Percentiles rank a stretch among this genome's conserved stretches.
Evolutionary conservation across 2,888 invertebrate genomes (phyloP).

Genomic region (Magallana nippona): DNA sequence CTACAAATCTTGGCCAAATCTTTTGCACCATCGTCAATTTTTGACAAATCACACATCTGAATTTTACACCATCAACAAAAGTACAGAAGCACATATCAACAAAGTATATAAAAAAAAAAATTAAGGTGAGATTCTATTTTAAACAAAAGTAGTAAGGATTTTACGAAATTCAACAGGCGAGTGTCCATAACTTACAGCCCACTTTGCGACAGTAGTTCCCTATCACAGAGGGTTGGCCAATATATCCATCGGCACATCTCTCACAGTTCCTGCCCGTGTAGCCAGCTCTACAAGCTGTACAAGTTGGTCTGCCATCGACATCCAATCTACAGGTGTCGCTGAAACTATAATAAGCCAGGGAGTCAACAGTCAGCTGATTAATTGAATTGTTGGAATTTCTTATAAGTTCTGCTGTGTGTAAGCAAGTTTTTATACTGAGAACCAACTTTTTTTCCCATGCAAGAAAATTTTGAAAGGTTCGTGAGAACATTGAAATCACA

Average conservation of each 20-base stretch:
- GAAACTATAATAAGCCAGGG: conserved; percentile 67
- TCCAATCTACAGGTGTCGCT: conserved; percentile 86
- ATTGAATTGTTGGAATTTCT: background rate
- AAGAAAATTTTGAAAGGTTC: too few species aligned
- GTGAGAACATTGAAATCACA: too few species aligned
- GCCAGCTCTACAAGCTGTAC: conserved; percentile 89
- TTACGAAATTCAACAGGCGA: background rate
- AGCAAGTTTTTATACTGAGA: too few species aligned
- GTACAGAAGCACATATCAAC: too few species aligned
- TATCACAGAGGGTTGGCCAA: conserved; percentile 84
- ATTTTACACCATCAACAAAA: too few species aligned
- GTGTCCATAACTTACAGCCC: conserved; percentile 50
- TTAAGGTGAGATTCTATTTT: too few species aligned
- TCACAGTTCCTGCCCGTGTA: conserved; percentile 93
- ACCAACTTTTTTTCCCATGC: too few species aligned
- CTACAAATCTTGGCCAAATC: background rate
- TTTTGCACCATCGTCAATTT: background rate
- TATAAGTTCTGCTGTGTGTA: background rate
- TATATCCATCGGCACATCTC: conserved; percentile 88
- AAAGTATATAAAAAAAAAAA: too few species aligned
- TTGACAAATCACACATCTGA: too few species aligned
- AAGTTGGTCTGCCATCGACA: conserved; percentile 87
- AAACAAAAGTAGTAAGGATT: too few species aligned
- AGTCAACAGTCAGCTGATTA: background rate
- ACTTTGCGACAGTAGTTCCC: conserved; percentile 87